Evolutionary conservation across 2,797 vertebrate genomes (phyloP), one percentile per base, ranked within the genome.

Genomic region (Gorsachius magnificus): DNA sequence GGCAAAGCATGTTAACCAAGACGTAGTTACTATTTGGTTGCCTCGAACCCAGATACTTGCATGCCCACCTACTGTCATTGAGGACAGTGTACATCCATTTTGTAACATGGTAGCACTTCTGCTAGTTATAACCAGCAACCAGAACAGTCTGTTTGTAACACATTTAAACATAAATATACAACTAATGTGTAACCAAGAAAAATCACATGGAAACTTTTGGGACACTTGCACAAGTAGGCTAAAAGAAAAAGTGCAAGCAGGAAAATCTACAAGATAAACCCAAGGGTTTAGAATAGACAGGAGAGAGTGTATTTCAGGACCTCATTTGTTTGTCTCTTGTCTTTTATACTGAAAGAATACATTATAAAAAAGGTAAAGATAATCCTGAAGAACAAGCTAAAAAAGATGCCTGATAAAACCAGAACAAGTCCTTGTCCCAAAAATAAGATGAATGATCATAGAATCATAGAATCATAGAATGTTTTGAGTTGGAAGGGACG

Each of bases 1-100:
- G 5, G 6, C n/a, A 54, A 91, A 60, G 17, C 6, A 3, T 43
- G 16, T 68, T 57, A 68, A 48, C 14, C 6, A 53, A 46, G 13
- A 18, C 6, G 13, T 17, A 25, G 4, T 14, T 10, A 41, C 11
- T 41, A 11, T 43, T 46, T 50, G 12, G 15, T 83, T 77, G 13
- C 17, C 60, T 51, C 58, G 53, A 79, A 75, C 11, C 8, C 29
- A 71, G 13, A 11, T 38, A n/a, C 24, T 64, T 91, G 24, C 29
- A 38, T 58, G 31, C 1, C 2, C 36, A 46, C 41, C 46, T n/a
- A 33, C 16, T 58, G 6, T 46, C 61, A 41, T 14, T 46, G 24
- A 16, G 11, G 10, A 5, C 8, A 8, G 6, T 3, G 5, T 48
- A 16, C 2, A 66, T 38, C 3, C 3, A 18, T 24, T 80, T 35